Conservation (phyloP, 2,113 vertebrate species). For the Tragulus kanchil region DNA sequence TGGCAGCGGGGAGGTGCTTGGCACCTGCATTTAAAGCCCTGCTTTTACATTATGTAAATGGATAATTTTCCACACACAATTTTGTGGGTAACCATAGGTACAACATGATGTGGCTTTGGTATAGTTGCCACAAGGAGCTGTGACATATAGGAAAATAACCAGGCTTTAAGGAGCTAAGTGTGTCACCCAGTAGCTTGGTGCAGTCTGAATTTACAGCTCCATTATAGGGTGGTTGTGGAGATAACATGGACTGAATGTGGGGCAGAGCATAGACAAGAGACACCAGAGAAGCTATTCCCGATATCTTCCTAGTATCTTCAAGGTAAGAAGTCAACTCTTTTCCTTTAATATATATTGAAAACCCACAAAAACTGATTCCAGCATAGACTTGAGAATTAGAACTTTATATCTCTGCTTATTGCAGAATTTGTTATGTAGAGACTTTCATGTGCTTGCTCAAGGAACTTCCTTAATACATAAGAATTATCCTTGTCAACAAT, state of each 20-base stretch:
- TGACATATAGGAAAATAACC: not conserved
- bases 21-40: not conserved
- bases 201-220: not conserved
- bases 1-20: not conserved
- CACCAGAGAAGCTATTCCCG: not conserved
- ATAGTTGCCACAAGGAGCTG: not conserved
- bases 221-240: not conserved
- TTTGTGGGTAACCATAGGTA: not conserved
- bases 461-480: not conserved
- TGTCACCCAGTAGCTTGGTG: too few species aligned
- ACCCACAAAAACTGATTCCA: not conserved
- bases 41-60: not conserved
- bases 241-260: not conserved
- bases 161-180: not conserved
- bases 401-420: not conserved
- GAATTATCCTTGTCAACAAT: not conserved
- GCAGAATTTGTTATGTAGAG: not conserved
- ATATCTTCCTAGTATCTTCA: not conserved
- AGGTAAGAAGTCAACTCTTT: not conserved
- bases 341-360: not conserved
- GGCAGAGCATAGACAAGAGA: not conserved
- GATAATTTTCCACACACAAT: not conserved
- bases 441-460: not conserved
- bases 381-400: not conserved
- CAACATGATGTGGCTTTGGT: not conserved